phyloP scores from a whole-genome alignment of 1,140 invertebrate genomes.

The Cydia splendana region DNA sequence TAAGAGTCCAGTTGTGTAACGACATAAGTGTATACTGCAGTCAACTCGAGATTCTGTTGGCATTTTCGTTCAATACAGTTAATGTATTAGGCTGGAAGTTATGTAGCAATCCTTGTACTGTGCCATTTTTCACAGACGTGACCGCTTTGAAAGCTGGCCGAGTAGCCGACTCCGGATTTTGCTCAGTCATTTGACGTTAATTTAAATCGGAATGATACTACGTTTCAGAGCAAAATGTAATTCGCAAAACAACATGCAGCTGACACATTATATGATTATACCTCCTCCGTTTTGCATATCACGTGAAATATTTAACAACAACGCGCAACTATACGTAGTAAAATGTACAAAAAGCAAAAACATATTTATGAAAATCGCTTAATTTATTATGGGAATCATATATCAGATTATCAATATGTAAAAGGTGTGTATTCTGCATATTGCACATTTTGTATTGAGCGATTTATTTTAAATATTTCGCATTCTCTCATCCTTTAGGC shows the following conservation, averaged over 20 bases:
- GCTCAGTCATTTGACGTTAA: conserved; percentile 12
- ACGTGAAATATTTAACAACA: no score
- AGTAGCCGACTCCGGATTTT: neutral
- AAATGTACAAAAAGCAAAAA: no score
- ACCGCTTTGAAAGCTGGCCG: neutral
- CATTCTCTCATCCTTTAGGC: no score
- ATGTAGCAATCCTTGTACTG: neutral
- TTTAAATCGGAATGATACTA: neutral
- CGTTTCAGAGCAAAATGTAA: neutral
- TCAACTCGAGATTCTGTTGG: neutral
- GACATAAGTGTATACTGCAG: neutral
- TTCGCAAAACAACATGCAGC: neutral
- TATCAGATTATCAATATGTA: no score
- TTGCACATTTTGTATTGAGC: no score
- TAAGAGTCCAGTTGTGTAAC: neutral
- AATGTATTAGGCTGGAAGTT: neutral
- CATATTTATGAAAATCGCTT: no score
- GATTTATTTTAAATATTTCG: no score
- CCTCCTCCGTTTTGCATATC: neutral
- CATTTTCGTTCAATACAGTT: neutral
- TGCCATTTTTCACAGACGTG: conserved; percentile 12
- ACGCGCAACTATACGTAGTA: no score
- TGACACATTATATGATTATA: neutral
- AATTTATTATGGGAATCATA: no score
- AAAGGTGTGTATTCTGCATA: no score